Conservation (phyloP, 2,888 invertebrate species). For the Eupeodes latifasciatus region DNA sequence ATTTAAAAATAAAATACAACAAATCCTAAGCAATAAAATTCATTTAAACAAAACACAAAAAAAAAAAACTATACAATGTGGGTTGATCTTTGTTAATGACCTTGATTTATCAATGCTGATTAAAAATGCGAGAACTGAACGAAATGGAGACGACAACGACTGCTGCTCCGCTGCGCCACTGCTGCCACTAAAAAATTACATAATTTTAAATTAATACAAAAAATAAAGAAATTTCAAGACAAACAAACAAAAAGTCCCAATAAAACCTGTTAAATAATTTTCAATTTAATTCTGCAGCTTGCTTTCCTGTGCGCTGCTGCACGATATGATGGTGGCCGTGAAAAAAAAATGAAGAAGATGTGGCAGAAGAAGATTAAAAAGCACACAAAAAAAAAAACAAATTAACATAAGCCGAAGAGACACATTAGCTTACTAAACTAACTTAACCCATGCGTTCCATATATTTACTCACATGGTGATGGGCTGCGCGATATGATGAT, state of each 20-base stretch:
- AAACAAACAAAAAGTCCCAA: background rate
- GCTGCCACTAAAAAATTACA: conserved; percentile 61
- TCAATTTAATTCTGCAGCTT: background rate
- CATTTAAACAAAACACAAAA: conserved; percentile 16
- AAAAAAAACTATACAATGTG: conserved; percentile 49
- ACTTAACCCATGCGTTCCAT: conserved; percentile 22
- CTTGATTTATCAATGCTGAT: conserved; percentile 71
- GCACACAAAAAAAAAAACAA: background rate
- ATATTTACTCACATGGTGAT: conserved; percentile 8
- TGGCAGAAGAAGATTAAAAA: conserved; percentile 19
- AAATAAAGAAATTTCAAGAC: background rate
- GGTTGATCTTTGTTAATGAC: conserved; percentile 72
- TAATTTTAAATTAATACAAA: conserved; percentile 57
- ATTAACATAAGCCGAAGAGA: conserved; percentile 21
- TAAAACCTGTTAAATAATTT: conserved; percentile 52
- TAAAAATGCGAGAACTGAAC: conserved; percentile 61
- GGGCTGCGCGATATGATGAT: background rate
- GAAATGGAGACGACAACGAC: conserved; percentile 55
- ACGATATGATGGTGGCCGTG: conserved; percentile 29
- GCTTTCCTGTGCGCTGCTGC: conserved; percentile 1
- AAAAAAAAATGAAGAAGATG: conserved; percentile 36
- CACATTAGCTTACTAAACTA: conserved; percentile 45
- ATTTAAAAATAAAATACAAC: background rate
- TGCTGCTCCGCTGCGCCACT: background rate
- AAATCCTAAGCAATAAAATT: too few species aligned